These are phyloP conservation scores for Urophycis tenuis DNA, from an alignment of 2,797 vertebrate species.

Conservation along the genomic window DNA sequence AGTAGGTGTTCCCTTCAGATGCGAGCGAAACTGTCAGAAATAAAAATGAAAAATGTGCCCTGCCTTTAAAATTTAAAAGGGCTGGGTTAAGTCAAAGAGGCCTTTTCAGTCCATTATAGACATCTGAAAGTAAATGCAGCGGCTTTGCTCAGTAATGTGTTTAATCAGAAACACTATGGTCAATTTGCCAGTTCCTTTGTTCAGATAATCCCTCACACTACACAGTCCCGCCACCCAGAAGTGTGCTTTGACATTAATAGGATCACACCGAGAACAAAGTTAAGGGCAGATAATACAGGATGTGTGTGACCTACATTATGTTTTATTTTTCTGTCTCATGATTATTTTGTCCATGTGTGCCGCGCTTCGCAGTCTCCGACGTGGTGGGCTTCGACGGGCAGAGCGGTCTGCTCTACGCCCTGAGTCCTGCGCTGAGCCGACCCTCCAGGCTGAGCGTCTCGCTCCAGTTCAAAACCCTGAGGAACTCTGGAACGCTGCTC, in stretches of 20 bases:
- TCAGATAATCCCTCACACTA: neutral
- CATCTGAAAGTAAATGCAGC: neutral
- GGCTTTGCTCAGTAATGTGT: neutral
- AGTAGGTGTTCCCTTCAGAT: neutral
- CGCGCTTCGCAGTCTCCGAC: slow-evolving; percentile 74
- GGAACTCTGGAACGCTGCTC: slow-evolving; percentile 84
- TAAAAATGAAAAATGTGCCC: neutral
- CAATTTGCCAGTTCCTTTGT: neutral
- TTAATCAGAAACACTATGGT: neutral
- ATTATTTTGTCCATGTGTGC: neutral
- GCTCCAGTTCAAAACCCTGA: slow-evolving; percentile 88
- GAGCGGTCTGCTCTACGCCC: slow-evolving; percentile 86
- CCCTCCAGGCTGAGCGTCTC: slow-evolving; percentile 84
- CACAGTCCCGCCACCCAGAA: no score
- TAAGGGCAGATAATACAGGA: neutral
- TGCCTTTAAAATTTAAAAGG: neutral
- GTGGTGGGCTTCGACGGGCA: slow-evolving; percentile 86
- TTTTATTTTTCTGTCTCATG: neutral
- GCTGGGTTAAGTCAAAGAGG: neutral
- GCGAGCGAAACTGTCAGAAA: slow-evolving; percentile 1
- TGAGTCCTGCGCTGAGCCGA: slow-evolving; percentile 82
- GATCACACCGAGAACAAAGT: neutral
- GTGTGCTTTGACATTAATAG: neutral
- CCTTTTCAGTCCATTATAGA: neutral
- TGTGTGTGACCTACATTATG: no score